Evolutionary conservation across 1,140 invertebrate species (phyloP).

Genomic region (Drosophila nigromelanica): DNA sequence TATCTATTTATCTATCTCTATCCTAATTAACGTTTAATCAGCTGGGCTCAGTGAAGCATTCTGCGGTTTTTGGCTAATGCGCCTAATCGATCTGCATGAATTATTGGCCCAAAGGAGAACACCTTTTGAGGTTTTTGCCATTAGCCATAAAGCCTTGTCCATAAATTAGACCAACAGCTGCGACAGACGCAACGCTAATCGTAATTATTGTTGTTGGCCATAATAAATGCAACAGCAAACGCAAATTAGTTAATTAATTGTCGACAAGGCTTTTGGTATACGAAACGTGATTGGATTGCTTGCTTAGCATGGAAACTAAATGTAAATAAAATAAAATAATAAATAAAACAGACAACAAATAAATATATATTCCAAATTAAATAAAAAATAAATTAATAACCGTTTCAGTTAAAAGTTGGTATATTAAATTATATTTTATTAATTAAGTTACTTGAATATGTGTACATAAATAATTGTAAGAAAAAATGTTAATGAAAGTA

Average conservation of each 20-base stretch:
- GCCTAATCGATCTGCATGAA: conserved; percentile 74
- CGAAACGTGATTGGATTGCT: not conserved
- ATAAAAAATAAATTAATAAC: not conserved
- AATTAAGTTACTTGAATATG: no score
- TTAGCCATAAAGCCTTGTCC: conserved; percentile 14
- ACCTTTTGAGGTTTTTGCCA: conserved; percentile 11
- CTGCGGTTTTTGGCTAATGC: conserved; percentile 50
- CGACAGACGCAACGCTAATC: conserved; percentile 41
- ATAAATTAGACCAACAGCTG: conserved; percentile 50
- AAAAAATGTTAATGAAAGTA: no score
- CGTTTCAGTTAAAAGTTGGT: no score
- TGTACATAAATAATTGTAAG: no score
- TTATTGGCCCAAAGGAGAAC: conserved; percentile 49
- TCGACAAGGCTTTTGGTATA: conserved; percentile 1
- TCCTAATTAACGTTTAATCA: conserved; percentile 74
- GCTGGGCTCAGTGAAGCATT: conserved; percentile 58
- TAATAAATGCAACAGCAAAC: conserved; percentile 23
- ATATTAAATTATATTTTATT: no score
- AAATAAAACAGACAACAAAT: no score
- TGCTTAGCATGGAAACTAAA: no score
- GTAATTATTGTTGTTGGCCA: conserved; percentile 42
- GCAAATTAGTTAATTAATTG: conserved; percentile 67
- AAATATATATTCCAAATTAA: not conserved
- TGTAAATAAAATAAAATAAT: not conserved
- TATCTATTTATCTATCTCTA: conserved; percentile 14